phyloP scores from a whole-genome alignment of 2,797 vertebrate species.

The Euthynnus affinis region DNA sequence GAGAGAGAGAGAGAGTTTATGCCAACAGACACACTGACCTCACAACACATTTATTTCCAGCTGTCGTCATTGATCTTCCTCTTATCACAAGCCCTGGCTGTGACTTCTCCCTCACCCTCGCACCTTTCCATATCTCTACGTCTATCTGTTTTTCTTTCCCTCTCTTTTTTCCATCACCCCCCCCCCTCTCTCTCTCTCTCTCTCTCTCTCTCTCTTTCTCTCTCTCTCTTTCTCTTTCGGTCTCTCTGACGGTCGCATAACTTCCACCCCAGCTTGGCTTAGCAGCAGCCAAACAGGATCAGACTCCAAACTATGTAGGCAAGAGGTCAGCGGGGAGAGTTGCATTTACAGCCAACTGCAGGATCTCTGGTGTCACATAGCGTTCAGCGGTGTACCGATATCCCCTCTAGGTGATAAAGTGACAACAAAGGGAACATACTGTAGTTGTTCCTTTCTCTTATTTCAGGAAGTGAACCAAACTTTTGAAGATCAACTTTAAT shows the following conservation, averaged over 20 bases:
- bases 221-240: neutral
- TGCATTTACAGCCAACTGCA: constrained; percentile 34
- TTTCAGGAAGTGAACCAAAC: neutral
- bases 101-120: constrained; percentile 11
- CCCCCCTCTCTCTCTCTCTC: neutral
- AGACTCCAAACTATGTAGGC: constrained; percentile 70
- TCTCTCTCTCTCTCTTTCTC: neutral
- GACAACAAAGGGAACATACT: constrained; percentile 19
- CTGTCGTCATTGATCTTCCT: constrained; percentile 51
- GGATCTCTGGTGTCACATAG: constrained; percentile 33
- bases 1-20: neutral
- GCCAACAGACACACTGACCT: constrained; percentile 31
- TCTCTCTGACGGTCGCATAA: constrained; percentile 37
- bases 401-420: constrained; percentile 20
- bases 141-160: constrained; percentile 21
- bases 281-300: constrained; percentile 50
- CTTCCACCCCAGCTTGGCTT: constrained; percentile 53
- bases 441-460: neutral
- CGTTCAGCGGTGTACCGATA: neutral
- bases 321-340: constrained; percentile 52
- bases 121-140: constrained; percentile 18
- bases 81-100: constrained; percentile 12
- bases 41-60: constrained; percentile 50
- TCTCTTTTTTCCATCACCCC: constrained; percentile 30
- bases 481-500: too few species aligned